A percentile compares a stretch with the other conserved stretches of the same genome.
Evolutionary conservation across 2,797 vertebrate species (phyloP).

Genomic region (Hephaestus fuliginosus): DNA sequence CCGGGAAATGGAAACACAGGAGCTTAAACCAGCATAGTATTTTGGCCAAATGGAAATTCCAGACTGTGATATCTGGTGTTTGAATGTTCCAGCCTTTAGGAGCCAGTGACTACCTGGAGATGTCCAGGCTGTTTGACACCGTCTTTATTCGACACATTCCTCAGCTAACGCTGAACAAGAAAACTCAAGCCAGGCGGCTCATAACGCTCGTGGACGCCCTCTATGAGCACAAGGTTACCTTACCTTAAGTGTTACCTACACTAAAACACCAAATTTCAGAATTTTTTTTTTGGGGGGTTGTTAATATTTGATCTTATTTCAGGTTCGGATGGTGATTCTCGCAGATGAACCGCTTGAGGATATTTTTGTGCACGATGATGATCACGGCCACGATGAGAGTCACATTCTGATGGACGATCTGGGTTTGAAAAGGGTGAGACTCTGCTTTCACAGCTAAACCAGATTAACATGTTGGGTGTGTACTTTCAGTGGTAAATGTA

Average conservation of each 20-base stretch:
- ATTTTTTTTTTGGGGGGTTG: neutral
- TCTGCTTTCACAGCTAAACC: conserved; percentile 31
- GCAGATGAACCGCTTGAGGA: conserved; percentile 88
- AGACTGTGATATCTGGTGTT: neutral
- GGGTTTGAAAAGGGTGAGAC: conserved; percentile 92
- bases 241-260: too few relatives aligned
- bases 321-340: conserved; percentile 95
- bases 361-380: conserved; percentile 88
- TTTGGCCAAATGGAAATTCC: neutral
- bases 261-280: neutral
- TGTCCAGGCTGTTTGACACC: conserved; percentile 93
- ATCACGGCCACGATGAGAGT: conserved; percentile 85
- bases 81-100: conserved; percentile 90
- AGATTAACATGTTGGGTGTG: conserved; percentile 34
- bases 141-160: conserved; percentile 94
- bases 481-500: neutral
- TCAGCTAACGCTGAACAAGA: conserved; percentile 91
- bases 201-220: conserved; percentile 96
- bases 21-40: neutral
- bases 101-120: conserved; percentile 96
- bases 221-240: conserved; percentile 92
- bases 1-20: neutral
- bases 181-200: conserved; percentile 94
- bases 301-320: neutral
- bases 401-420: conserved; percentile 95